Evolutionary conservation across 1,140 invertebrate genomes (phyloP), one percentile per base, ranked within the genome.

Genomic region (Zaprionus taronus): DNA sequence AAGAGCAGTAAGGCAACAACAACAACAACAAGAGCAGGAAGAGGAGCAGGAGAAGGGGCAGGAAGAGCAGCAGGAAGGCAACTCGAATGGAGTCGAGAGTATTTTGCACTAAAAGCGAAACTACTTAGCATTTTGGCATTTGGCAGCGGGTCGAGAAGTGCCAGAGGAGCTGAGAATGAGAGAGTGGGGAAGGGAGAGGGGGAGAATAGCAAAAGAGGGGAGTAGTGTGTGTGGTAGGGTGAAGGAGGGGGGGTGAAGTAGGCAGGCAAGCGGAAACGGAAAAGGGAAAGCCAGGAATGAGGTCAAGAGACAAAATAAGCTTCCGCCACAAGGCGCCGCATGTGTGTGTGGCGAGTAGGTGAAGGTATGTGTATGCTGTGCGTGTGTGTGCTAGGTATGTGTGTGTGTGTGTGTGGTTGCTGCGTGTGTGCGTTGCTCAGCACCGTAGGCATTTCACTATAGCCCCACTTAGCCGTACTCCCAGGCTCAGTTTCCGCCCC

Each of bases 31-130:
- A 65, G 26, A 34, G 15, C 9, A 15, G 12, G 38, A 31, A 26
- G n/a, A 60, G 60, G 20, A 63, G 55, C 44, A 41, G 62, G 9
- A 6, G 62, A 38, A 38, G 17, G 26, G 22, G 6, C 31, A 15
- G n/a, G 38, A 38, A 41, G 22, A 55, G 64, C 26, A 67, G 57
- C 53, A 38, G 58, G 14, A 14, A 68, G 41, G 7, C 15, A 44
- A 47, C 41, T 47, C 41, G 24, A 66, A 57, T 65, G 38, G 71
- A 60, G 66, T 53, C 38, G 61, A 85, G 61, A 85, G 82, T 78
- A 74, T 83, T 87, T 83, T 83, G 83, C 83, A 86, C 83, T 86
- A 86, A 86, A 87, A 87, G 83, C 83, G 84, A 89, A 89, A 87
- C 83, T 87, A 87, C 83, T 83, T 87, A 87, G 83, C 83, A 87